A percentile compares a stretch with the other conserved stretches of the same genome.
Conservation (phyloP, 2,113 vertebrate species). For the Albula goreensis region DNA sequence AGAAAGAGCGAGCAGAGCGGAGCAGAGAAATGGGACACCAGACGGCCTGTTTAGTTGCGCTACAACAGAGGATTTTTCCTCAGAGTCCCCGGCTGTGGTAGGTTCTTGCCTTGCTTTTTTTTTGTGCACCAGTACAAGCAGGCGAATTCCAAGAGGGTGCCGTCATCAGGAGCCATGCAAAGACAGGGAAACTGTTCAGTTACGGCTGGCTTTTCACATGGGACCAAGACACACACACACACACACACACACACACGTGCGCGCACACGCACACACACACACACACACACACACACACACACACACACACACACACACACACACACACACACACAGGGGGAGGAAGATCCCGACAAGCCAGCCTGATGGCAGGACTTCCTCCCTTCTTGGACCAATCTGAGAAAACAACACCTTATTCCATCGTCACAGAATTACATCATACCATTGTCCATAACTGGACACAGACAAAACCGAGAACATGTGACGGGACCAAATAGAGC, state of each 20-base stretch:
- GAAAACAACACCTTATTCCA: background rate
- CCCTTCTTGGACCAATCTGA: background rate
- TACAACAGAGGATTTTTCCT: conserved; percentile 17
- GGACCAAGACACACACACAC: background rate
- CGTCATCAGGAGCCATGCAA: conserved; percentile 16
- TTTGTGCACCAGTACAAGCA: conserved; percentile 26
- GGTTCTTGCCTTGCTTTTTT: conserved; percentile 7
- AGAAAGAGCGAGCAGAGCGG: background rate
- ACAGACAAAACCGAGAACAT: background rate
- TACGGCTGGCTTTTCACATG: background rate
- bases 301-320: background rate
- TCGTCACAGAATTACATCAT: background rate
- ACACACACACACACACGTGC: background rate
- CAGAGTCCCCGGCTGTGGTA: conserved; percentile 19
- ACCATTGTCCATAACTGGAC: background rate
- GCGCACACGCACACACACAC: background rate
- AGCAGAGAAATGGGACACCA: conserved; percentile 16
- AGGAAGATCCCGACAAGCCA: conserved; percentile 33
- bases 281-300: background rate
- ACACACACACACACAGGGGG: background rate
- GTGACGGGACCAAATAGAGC: background rate
- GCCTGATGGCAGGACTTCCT: conserved; percentile 40
- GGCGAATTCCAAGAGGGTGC: conserved; percentile 27
- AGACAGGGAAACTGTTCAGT: conserved; percentile 4
- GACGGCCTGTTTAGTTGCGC: conserved; percentile 24